phyloP scores from a whole-genome alignment of 2,888 invertebrate species.

The Ceriagrion tenellum region DNA sequence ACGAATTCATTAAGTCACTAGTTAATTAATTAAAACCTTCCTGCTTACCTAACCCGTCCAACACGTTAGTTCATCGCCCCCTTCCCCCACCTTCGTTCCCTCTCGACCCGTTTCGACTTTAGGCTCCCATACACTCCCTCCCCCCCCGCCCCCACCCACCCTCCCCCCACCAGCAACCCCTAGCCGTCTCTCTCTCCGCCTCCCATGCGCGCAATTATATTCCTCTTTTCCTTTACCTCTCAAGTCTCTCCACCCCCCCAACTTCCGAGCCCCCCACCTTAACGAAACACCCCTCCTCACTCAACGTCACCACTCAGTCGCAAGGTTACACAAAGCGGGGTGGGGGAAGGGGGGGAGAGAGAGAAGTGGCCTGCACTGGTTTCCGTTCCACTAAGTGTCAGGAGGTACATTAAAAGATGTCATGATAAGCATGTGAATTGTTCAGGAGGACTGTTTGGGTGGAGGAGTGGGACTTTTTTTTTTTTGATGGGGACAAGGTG shows the following conservation, averaged over 20 bases:
- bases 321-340: not conserved
- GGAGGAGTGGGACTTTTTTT: not conserved
- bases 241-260: not conserved
- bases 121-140: not conserved
- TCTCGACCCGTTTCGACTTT: not conserved
- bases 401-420: constrained; percentile 58
- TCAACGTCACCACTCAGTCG: constrained; percentile 34
- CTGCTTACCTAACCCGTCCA: constrained; percentile 31
- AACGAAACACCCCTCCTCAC: not conserved
- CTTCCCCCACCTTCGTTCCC: not conserved
- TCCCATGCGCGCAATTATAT: too few species aligned
- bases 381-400: constrained; percentile 62
- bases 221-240: too few species aligned
- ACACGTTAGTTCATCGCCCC: not conserved
- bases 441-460: not conserved
- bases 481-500: constrained; percentile 39
- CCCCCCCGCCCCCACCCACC: too few species aligned
- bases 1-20: constrained; percentile 65
- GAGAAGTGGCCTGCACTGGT: constrained; percentile 52
- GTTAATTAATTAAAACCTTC: constrained; percentile 64
- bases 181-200: too few species aligned
- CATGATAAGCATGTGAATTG: constrained; percentile 64
- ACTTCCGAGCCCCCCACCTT: not conserved
- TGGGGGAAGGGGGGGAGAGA: too few species aligned
- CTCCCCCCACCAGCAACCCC: too few species aligned